These are phyloP conservation scores for Tachuris rubrigastra DNA, from an alignment of 2,113 vertebrate genomes.

Conservation along the genomic window DNA sequence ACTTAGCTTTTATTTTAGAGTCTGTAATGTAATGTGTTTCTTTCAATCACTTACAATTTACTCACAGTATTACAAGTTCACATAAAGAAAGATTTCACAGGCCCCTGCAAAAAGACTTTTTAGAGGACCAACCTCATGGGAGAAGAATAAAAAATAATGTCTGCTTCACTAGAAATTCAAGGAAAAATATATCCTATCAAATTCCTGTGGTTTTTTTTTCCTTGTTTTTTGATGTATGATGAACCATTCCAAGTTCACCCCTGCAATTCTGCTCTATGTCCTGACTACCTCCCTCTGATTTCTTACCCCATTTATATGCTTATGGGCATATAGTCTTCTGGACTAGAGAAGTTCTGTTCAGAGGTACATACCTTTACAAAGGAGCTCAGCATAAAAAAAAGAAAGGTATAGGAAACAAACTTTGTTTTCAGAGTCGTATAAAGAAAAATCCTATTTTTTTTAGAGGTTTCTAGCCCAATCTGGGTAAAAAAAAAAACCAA, in stretches of 20 bases:
- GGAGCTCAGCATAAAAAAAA: background rate
- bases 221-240: background rate
- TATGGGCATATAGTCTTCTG: background rate
- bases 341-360: background rate
- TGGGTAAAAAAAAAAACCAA: background rate
- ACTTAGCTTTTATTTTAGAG: background rate
- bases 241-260: background rate
- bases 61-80: background rate
- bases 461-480: background rate
- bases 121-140: background rate
- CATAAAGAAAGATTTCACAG: background rate
- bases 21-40: background rate
- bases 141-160: background rate
- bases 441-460: background rate
- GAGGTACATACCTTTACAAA: background rate
- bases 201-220: fast-evolving
- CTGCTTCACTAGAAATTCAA: background rate
- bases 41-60: background rate
- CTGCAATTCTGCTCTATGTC: background rate
- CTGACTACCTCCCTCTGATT: background rate
- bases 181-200: background rate
- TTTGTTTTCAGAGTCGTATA: background rate
- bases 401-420: background rate
- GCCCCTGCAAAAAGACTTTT: background rate
- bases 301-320: background rate